These are phyloP conservation scores for Tauraco erythrolophus DNA, from an alignment of 2,113 vertebrate species.

Conservation along the genomic window DNA sequence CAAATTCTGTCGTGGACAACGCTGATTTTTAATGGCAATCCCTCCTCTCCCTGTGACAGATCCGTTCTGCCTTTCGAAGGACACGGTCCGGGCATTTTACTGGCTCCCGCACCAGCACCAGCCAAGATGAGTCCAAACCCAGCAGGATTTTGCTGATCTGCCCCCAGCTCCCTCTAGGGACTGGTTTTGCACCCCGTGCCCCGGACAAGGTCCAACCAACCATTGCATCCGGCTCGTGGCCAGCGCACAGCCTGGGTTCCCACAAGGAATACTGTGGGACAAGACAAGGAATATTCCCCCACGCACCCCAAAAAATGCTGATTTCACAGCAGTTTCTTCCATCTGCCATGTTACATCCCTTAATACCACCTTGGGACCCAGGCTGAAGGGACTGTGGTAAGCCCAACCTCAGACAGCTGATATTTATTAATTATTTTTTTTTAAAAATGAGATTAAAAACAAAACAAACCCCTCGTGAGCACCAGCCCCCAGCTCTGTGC, in stretches of 20 bases:
- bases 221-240: fast-evolving
- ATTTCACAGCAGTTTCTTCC: neutral
- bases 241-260: neutral
- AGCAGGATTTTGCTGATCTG: neutral
- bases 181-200: neutral
- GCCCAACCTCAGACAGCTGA: neutral
- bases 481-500: neutral
- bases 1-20: fast-evolving
- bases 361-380: neutral
- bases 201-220: neutral
- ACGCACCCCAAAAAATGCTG: neutral
- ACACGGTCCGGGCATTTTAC: neutral
- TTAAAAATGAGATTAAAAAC: neutral
- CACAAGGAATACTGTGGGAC: too few relatives aligned
- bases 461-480: neutral
- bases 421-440: neutral
- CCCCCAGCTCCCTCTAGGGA: neutral
- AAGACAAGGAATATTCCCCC: neutral
- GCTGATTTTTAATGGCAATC: neutral
- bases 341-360: neutral
- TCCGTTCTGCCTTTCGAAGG: neutral
- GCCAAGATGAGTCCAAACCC: neutral
- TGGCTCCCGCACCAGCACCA: neutral
- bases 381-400: neutral
- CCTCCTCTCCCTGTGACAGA: neutral